phyloP scores from a whole-genome alignment of 2,113 vertebrate species.

The Pandion haliaetus region DNA sequence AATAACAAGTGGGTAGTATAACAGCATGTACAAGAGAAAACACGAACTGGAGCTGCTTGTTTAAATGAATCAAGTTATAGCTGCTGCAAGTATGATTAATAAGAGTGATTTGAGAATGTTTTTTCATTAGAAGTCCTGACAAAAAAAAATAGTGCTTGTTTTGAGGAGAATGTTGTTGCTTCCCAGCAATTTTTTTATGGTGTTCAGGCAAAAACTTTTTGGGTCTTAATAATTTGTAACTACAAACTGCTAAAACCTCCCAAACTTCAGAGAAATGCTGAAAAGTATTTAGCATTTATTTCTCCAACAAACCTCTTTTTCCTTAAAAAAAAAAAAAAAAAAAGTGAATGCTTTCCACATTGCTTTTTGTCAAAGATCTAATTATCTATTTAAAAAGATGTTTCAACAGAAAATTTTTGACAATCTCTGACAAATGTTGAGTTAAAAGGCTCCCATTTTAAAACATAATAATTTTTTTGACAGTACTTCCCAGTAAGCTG shows the following conservation, averaged over 20 bases:
- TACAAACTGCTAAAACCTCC: neutral
- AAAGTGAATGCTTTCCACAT: neutral
- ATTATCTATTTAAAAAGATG: neutral
- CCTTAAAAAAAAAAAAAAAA: no score
- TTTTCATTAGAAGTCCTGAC: neutral
- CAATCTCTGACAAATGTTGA: neutral
- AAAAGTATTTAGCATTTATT: neutral
- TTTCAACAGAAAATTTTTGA: neutral
- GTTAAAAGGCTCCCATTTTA: neutral
- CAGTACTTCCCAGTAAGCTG: neutral
- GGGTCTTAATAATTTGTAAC: neutral
- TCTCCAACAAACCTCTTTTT: neutral
- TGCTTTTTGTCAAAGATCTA: neutral
- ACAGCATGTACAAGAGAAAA: neutral
- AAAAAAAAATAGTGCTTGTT: neutral
- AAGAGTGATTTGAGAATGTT: neutral
- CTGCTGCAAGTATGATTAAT: neutral
- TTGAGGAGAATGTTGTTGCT: neutral
- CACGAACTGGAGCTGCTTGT: neutral
- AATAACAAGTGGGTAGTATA: constrained; percentile 9
- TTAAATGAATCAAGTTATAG: neutral
- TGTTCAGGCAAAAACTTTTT: neutral
- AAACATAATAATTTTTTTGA: neutral
- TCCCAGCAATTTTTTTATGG: neutral
- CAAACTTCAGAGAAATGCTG: neutral